Conservation (phyloP, 2,888 invertebrate genomes). For the Carcina quercana region DNA sequence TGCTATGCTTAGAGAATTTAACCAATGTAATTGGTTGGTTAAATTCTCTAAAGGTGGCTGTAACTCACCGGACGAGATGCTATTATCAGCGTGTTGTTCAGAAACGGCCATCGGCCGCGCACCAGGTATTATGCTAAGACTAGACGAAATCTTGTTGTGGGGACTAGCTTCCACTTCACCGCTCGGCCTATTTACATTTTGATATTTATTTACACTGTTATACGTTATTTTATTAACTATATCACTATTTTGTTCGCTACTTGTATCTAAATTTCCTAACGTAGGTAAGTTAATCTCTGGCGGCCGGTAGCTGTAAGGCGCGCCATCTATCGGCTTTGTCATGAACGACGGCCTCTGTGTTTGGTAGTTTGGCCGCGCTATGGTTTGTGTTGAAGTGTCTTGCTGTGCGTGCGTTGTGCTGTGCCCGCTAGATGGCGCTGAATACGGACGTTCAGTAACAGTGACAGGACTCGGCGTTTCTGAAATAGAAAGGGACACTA, state of each 20-base stretch:
- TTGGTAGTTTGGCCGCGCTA: constrained; percentile 48
- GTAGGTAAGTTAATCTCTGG: constrained; percentile 64
- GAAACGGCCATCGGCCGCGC: constrained; percentile 68
- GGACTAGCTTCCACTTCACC: constrained; percentile 69
- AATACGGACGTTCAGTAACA: constrained; percentile 48
- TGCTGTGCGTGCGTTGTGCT: constrained; percentile 36
- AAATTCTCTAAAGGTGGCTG: no score
- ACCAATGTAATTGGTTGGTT: no score
- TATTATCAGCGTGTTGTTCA: constrained; percentile 64
- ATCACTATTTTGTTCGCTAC: constrained; percentile 72
- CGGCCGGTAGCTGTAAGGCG: constrained; percentile 58
- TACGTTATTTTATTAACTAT: constrained; percentile 71
- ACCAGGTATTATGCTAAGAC: constrained; percentile 66
- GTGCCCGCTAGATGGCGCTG: constrained; percentile 46
- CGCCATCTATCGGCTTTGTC: constrained; percentile 72
- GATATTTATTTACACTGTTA: constrained; percentile 73
- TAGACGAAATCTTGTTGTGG: constrained; percentile 73
- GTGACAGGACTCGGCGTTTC: constrained; percentile 43
- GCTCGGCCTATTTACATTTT: constrained; percentile 70
- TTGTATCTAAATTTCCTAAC: constrained; percentile 61
- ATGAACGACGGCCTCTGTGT: constrained; percentile 68
- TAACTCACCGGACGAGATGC: constrained; percentile 61
- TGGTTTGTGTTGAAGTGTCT: constrained; percentile 45
- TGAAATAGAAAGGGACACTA: constrained; percentile 24
- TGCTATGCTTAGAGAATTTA: no score